Evolutionary conservation across 1,140 invertebrate genomes (phyloP).

Genomic region (Leptopilina boulardi): DNA sequence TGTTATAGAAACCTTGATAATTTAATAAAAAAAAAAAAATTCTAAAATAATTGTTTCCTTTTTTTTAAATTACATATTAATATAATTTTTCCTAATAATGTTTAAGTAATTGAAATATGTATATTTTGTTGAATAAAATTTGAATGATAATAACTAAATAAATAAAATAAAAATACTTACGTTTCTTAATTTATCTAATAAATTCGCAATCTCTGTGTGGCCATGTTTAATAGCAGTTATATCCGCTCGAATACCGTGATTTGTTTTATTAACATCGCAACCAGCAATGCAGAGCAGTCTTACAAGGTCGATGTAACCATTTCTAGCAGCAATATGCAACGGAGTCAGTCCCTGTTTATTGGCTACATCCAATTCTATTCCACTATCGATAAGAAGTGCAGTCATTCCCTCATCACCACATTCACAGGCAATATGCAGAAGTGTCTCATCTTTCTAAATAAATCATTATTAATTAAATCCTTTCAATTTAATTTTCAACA

Average conservation of each 20-base stretch:
- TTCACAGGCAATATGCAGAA: constrained; percentile 85
- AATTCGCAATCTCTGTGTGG: constrained; percentile 83
- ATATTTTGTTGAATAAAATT: too few relatives aligned
- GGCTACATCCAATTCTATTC: constrained; percentile 83
- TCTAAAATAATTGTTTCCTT: too few relatives aligned
- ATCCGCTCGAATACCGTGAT: constrained; percentile 86
- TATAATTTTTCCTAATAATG: too few relatives aligned
- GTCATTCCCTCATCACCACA: constrained; percentile 83
- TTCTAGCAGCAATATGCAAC: constrained; percentile 85
- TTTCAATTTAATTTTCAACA: neutral
- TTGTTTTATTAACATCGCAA: constrained; percentile 82
- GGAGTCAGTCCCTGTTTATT: constrained; percentile 84
- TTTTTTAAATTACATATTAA: too few relatives aligned
- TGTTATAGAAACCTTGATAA: too few relatives aligned
- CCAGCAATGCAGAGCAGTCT: constrained; percentile 85
- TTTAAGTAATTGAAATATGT: too few relatives aligned
- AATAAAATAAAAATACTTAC: constrained; percentile 71
- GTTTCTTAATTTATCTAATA: constrained; percentile 83
- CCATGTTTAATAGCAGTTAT: constrained; percentile 89
- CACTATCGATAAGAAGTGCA: constrained; percentile 85
- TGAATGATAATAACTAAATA: constrained; percentile 5
- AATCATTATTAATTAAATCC: constrained; percentile 38
- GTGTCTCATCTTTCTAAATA: constrained; percentile 83
- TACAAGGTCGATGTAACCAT: constrained; percentile 86
- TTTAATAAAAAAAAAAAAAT: too few relatives aligned